Base-by-base conservation (phyloP, 2,113 vertebrate genomes). In the Thamnaconus septentrionalis region DNA sequence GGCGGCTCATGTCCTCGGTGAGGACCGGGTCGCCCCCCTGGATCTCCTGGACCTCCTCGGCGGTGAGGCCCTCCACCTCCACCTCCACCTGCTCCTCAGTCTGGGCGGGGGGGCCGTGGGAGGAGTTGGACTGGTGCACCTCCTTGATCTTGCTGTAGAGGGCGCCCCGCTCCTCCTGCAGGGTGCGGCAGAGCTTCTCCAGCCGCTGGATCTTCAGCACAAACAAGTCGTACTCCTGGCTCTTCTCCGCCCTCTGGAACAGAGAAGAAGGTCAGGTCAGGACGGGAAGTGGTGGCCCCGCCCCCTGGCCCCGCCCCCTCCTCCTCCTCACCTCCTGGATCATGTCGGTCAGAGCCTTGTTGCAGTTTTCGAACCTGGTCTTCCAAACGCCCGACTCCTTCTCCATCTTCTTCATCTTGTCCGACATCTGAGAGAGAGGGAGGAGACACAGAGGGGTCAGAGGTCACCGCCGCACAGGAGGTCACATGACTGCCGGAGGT, bases 361-460 rank as follows among this genome's bases (percentile, higher is more conserved):
- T 99, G 79, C 97, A 98, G 83, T 91, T 96, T 85, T 99, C 97
- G 84, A 98, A 99, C 47, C 96, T 92, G 4, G 91, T 90, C 90
- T 94, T 98, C 97, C 97, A 99, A 0, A 93, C 88, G 71, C 88
- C 92, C 0, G 96, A 96, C 74, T 99, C 97, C 61, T 96, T 97
- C 69, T 99, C 97, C 83, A 98, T 53, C 59, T 94, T 98, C 85
- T 96, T 97, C 93, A 98, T 98, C 89, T 97, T 99, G 58, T 94
- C 95, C 31, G 95, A 93, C 92, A 98, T 98, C 97, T 99, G n/a
- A 46, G 64, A 39, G 8, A 0, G 10, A 3, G 59, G 46, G 9
- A 8, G 52, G 41, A 53, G 1, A 39, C 52, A 44, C 9, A 11
- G 48, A 49, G 1, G 8, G 8, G 9, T 11, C 48, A 8, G 48